Evolutionary conservation across 2,113 vertebrate genomes (phyloP).

Genomic region (Vombatus ursinus): DNA sequence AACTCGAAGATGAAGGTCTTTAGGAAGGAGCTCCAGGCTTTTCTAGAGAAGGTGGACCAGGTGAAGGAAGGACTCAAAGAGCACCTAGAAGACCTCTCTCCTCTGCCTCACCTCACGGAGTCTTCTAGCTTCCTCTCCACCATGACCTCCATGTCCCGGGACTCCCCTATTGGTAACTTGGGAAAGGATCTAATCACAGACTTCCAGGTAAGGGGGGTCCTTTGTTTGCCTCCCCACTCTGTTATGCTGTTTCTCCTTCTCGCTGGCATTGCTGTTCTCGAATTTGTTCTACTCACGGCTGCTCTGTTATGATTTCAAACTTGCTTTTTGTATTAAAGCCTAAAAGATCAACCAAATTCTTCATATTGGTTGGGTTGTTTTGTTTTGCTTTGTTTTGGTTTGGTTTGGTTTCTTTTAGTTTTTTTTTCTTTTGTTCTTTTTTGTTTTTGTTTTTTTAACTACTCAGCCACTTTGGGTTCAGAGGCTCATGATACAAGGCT

Average conservation of each 20-base stretch:
- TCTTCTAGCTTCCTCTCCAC: slow-evolving; percentile 98
- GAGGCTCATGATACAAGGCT: slow-evolving; percentile 80
- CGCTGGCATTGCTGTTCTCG: slow-evolving; percentile 80
- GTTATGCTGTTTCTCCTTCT: slow-evolving; percentile 73
- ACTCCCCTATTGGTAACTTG: slow-evolving; percentile 95
- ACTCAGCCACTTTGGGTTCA: slow-evolving; percentile 71
- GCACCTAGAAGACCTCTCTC: slow-evolving; percentile 91
- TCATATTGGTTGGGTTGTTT: slow-evolving; percentile 64
- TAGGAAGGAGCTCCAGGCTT: slow-evolving; percentile 92
- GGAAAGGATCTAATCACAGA: slow-evolving; percentile 94
- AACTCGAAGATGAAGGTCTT: slow-evolving; percentile 94
- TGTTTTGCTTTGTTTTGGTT: slow-evolving; percentile 60
- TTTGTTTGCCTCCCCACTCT: slow-evolving; percentile 68
- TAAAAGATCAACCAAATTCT: slow-evolving; percentile 77
- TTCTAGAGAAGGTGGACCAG: slow-evolving; percentile 93
- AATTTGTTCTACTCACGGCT: slow-evolving; percentile 81
- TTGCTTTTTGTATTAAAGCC: slow-evolving; percentile 73
- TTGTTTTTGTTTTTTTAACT: slow-evolving; percentile 74
- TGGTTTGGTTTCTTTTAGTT: slow-evolving; percentile 50
- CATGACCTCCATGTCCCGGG: slow-evolving; percentile 96
- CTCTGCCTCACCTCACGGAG: slow-evolving; percentile 95
- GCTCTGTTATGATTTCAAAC: slow-evolving; percentile 84
- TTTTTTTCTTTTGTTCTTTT: slow-evolving; percentile 43
- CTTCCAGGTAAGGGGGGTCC: slow-evolving; percentile 91
- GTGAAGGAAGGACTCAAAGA: slow-evolving; percentile 91